Conservation (phyloP, 2,888 invertebrate species). For the Pilophorus perplexus region DNA sequence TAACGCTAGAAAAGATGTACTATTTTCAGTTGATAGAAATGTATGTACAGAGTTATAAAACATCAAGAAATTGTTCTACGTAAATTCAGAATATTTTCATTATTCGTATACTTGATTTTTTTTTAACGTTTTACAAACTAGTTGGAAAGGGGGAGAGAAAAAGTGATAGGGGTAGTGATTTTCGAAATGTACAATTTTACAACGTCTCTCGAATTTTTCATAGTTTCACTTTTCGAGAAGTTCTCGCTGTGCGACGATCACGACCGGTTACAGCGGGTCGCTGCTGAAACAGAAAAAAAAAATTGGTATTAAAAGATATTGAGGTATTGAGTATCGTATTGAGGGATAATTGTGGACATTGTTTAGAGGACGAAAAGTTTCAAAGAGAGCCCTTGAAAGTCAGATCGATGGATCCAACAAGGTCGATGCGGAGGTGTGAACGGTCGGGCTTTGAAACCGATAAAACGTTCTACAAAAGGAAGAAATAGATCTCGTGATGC, state of each 20-base stretch:
- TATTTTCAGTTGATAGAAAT: not conserved
- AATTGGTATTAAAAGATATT: too few species aligned
- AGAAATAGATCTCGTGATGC: too few species aligned
- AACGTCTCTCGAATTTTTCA: not conserved
- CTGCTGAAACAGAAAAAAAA: constrained; percentile 3
- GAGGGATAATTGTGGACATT: too few species aligned
- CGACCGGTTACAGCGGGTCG: constrained; percentile 9
- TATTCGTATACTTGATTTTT: constrained; percentile 34
- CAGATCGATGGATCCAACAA: not conserved
- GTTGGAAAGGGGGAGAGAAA: not conserved
- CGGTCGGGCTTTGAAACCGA: too few species aligned
- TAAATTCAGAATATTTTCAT: constrained; percentile 4
- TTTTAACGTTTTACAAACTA: constrained; percentile 2
- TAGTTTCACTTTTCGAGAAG: not conserved
- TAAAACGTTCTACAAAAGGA: too few species aligned
- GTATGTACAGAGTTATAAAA: constrained; percentile 9
- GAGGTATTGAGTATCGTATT: too few species aligned
- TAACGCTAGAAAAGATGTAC: not conserved
- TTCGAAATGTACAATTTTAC: constrained; percentile 37
- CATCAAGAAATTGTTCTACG: constrained; percentile 6
- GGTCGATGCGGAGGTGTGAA: constrained; percentile 30
- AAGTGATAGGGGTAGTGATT: not conserved
- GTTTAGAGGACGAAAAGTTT: not conserved
- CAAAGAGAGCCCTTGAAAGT: not conserved
- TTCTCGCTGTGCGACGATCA: not conserved